Base-by-base conservation (phyloP, 2,113 vertebrate species). In the Coturnix japonica region DNA sequence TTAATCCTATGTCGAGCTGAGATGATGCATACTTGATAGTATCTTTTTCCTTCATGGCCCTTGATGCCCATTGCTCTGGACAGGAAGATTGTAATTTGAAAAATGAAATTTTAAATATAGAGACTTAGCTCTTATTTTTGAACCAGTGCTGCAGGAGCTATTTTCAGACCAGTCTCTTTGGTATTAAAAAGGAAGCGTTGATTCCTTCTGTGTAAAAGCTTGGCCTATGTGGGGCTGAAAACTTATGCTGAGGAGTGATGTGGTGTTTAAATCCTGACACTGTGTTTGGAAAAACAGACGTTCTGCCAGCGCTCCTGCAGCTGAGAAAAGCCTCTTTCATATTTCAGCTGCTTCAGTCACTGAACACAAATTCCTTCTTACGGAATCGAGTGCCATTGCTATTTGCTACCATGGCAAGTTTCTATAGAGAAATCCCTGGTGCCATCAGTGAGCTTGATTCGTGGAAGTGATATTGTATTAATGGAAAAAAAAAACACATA, bases 171-270 rank as follows among this genome's bases (percentile, higher is more conserved):
- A 74, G 77, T 84, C 73, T 83, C 81, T 77, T 17, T 9, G 51
- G 25, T 92, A 61, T 89, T 95, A 84, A 93, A 86, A 93, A 74
- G 57, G 35, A 67, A 87, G 35, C 53, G 87, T 90, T 89, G 77
- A 92, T 92, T 81, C 59, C 61, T 87, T 93, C 72, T 81, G 39
- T 74, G 72, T 85, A 73, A 73, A 85, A 93, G 76, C 66, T 91
- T 91, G 69, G 64, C 76, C 93, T 70, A 53, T 74, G 69, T 71
- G 28, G 16, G 25, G 73, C 79, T 95, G 80, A 77, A 90, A 73
- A 76, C 76, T 81, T 94, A 51, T 0, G 5, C 69, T 74, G 72
- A 85, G 30, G 81, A 92, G 60, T 60, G 56, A 81, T 80, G 82
- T 75, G 85, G 41, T 90, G 63, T 94, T 90, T 89, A 91, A 95